These are phyloP conservation scores for Calycopis cecrops DNA, from an alignment of 1,140 invertebrate species.

Conservation along the genomic window DNA sequence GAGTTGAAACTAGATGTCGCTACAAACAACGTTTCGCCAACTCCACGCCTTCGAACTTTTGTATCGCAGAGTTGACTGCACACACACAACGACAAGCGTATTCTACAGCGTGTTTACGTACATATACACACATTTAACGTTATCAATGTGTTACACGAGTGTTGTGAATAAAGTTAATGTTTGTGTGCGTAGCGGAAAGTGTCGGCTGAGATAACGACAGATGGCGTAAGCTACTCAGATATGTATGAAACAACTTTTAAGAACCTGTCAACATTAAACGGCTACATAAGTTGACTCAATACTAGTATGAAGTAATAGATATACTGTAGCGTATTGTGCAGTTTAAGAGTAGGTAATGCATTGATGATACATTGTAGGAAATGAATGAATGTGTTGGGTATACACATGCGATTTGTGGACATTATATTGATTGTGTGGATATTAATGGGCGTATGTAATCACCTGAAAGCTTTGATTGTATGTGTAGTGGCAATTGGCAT, in stretches of 20 bases:
- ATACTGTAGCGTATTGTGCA: too few species aligned
- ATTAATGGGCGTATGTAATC: too few species aligned
- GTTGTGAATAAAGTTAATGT: conserved; percentile 25
- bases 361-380: too few species aligned
- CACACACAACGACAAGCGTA: conserved; percentile 17
- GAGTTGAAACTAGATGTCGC: conserved; percentile 50
- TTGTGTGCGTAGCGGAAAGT: conserved; percentile 19
- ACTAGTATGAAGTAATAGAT: too few species aligned
- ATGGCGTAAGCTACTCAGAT: conserved; percentile 25
- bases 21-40: conserved; percentile 25
- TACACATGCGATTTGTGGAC: too few species aligned
- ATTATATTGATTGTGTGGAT: too few species aligned
- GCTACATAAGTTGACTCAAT: too few species aligned
- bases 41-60: conserved; percentile 10
- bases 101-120: conserved; percentile 14
- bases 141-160: conserved; percentile 13
- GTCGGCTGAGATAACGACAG: conserved; percentile 17
- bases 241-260: neutral
- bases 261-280: too few species aligned
- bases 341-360: too few species aligned
- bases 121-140: conserved; percentile 13
- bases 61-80: conserved; percentile 19
- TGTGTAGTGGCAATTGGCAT: too few species aligned
- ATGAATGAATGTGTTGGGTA: too few species aligned
- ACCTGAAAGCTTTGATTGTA: too few species aligned